Conservation (phyloP, 2,113 vertebrate genomes). For the Fukomys damarensis region DNA sequence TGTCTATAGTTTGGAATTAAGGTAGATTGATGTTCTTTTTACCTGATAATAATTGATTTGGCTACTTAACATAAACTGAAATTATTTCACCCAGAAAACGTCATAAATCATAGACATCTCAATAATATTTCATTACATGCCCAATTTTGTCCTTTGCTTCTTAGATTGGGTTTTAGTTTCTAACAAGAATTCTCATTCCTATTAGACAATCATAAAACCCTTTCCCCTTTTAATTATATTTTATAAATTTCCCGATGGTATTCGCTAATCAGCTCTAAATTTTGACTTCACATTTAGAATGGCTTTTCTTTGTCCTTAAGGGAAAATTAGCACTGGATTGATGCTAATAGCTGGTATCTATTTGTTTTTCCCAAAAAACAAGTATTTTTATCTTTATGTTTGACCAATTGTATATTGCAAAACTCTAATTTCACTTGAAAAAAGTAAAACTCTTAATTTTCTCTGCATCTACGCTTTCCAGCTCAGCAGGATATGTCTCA, state of each 20-base stretch:
- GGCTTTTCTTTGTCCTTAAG: conserved; percentile 51
- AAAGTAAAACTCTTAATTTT: conserved; percentile 74
- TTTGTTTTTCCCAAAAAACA: conserved; percentile 73
- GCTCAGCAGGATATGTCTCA: conserved; percentile 59
- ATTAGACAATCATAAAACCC: conserved; percentile 19
- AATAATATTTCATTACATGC: conserved; percentile 59
- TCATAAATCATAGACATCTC: neutral
- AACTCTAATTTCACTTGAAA: conserved; percentile 74
- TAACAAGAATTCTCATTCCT: conserved; percentile 53
- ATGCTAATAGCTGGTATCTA: conserved; percentile 71
- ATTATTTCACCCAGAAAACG: conserved; percentile 5
- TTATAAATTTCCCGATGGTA: conserved; percentile 44
- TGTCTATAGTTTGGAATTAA: neutral
- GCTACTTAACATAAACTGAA: conserved; percentile 41
- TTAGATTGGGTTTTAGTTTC: conserved; percentile 56
- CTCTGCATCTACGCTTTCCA: conserved; percentile 21
- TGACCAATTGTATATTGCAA: conserved; percentile 72
- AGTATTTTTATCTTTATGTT: conserved; percentile 78
- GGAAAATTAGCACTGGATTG: conserved; percentile 67
- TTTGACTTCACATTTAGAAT: conserved; percentile 65
- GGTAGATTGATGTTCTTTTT: neutral
- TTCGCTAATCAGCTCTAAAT: conserved; percentile 67
- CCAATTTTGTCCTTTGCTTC: conserved; percentile 50
- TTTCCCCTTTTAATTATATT: conserved; percentile 55
- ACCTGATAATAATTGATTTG: conserved; percentile 43